phyloP scores from a whole-genome alignment of 2,797 vertebrate species.

The Rhynchonycteris naso region DNA sequence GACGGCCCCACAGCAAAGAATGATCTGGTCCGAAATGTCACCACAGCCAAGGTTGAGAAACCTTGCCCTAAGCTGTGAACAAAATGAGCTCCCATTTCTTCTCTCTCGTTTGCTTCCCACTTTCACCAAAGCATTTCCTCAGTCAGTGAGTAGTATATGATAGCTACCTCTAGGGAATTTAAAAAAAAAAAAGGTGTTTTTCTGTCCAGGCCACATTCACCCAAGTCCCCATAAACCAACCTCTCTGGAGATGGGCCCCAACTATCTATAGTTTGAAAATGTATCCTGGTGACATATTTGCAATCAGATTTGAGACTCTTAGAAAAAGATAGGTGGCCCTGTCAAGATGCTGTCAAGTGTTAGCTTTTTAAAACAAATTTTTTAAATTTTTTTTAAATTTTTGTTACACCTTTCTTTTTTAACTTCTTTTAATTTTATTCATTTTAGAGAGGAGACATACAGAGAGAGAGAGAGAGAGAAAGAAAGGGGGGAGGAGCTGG shows the following conservation, averaged over 20 bases:
- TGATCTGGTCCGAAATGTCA: background rate
- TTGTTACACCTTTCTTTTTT: too few species aligned
- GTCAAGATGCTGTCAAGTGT: background rate
- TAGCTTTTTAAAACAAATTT: background rate
- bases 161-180: background rate
- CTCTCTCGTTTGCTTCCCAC: background rate
- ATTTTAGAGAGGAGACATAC: too few species aligned
- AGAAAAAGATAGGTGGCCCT: background rate
- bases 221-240: background rate
- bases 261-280: background rate
- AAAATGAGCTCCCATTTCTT: background rate
- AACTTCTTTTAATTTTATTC: too few species aligned
- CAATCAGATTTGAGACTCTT: background rate
- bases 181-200: background rate
- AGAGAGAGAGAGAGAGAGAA: too few species aligned
- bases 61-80: background rate
- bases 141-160: background rate
- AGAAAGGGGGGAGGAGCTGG: too few species aligned
- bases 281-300: background rate
- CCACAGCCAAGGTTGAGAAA: background rate
- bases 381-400: too few species aligned
- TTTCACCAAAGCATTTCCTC: constrained; percentile 33
- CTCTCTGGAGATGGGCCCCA: background rate
- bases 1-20: background rate
- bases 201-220: background rate